Percentiles rank a stretch among this genome's conserved stretches.
These are phyloP conservation scores for Chaetura pelagica DNA, from an alignment of 2,113 vertebrate genomes.

Conservation along the genomic window DNA sequence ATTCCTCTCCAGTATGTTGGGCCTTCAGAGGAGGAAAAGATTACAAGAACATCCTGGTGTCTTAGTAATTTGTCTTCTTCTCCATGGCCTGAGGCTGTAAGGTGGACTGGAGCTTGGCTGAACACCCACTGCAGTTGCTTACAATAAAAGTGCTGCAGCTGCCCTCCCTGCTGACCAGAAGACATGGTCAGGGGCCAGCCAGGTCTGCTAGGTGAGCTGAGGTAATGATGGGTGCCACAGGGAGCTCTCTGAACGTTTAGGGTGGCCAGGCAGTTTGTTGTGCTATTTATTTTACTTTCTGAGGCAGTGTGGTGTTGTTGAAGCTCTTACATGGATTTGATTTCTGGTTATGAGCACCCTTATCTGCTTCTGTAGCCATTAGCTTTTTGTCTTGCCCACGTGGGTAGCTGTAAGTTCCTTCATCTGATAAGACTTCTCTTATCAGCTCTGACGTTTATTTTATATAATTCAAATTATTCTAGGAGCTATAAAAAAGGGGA, in stretches of 20 bases:
- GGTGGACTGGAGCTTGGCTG: background rate
- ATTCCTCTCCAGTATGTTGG: background rate
- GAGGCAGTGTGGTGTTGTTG: background rate
- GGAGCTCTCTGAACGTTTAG: background rate
- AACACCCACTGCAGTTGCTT: accelerated
- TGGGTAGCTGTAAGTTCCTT: constrained; percentile 32
- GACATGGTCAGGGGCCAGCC: background rate
- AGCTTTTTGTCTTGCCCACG: constrained; percentile 17
- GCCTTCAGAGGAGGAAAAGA: background rate
- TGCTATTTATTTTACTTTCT: background rate
- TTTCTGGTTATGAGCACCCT: constrained; percentile 30
- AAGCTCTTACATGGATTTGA: constrained; percentile 6
- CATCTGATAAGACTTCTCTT: constrained; percentile 3
- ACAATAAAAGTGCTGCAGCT: background rate
- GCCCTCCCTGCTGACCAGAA: background rate
- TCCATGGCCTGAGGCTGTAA: background rate
- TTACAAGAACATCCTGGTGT: background rate
- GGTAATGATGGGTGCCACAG: background rate
- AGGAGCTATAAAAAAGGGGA: background rate
- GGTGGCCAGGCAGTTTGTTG: background rate
- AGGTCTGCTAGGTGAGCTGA: background rate
- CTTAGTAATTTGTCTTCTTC: background rate
- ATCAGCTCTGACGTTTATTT: constrained; percentile 20
- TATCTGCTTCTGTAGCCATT: constrained; percentile 17
- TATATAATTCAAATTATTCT: constrained; percentile 9